phyloP scores from a whole-genome alignment of 1,140 invertebrate species.

The Sinonovacula constricta region DNA sequence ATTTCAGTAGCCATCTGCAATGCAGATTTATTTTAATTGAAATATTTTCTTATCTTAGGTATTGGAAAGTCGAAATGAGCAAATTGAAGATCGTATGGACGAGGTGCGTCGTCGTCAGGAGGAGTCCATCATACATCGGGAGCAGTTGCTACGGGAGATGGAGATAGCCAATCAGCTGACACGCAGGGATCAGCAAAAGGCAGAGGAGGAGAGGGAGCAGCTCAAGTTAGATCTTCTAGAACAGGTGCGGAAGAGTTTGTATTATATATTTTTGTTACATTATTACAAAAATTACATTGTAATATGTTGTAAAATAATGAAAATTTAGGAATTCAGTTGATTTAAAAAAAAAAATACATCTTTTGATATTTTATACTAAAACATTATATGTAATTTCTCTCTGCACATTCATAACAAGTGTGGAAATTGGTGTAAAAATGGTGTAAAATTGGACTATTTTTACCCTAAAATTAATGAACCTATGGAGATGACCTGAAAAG shows the following conservation, averaged over 20 bases:
- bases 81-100: constrained; percentile 73
- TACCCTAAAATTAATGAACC: no score
- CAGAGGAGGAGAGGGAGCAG: constrained; percentile 64
- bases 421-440: no score
- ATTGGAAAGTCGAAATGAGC: constrained; percentile 72
- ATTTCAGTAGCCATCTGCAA: no score
- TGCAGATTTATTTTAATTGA: no score
- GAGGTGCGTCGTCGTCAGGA: constrained; percentile 69
- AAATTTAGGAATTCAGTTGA: neutral
- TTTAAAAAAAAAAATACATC: neutral
- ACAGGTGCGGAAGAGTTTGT: constrained; percentile 74
- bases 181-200: constrained; percentile 69
- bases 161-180: constrained; percentile 76
- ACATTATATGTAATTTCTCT: no score
- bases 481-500: no score
- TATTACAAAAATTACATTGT: no score
- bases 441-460: no score
- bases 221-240: constrained; percentile 71
- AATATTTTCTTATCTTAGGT: no score
- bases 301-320: no score
- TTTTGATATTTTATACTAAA: neutral
- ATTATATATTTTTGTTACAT: no score
- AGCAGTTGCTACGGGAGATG: constrained; percentile 76
- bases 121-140: constrained; percentile 74
- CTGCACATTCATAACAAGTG: no score